Conservation (phyloP, 2,888 invertebrate species). For the Oxycera nigricornis region DNA sequence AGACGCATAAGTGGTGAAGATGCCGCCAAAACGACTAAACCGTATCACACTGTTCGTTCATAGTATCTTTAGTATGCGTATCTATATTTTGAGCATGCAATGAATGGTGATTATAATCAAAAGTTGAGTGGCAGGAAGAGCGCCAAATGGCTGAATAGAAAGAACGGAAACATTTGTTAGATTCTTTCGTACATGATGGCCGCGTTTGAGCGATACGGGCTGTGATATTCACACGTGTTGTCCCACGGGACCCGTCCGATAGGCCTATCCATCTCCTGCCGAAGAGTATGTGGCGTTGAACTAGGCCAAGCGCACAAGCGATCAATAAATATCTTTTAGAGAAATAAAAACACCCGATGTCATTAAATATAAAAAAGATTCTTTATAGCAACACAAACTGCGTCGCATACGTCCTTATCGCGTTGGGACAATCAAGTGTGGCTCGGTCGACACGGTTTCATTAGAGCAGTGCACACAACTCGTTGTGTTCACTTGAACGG, state of each 20-base stretch:
- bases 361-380: not conserved
- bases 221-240: slow-evolving; percentile 32
- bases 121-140: slow-evolving; percentile 9
- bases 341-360: slow-evolving; percentile 10
- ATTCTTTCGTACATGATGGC: not conserved
- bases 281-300: not conserved
- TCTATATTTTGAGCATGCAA: not conserved
- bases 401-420: not conserved
- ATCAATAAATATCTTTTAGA: slow-evolving; percentile 27
- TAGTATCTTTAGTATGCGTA: no score
- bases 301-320: not conserved
- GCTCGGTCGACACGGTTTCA: not conserved
- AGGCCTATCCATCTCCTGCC: slow-evolving; percentile 1
- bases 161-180: slow-evolving; percentile 31
- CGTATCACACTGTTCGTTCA: no score
- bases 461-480: not conserved
- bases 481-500: not conserved
- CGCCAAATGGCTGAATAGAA: slow-evolving; percentile 15
- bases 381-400: not conserved
- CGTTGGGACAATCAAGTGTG: slow-evolving; percentile 2
- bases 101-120: slow-evolving; percentile 20
- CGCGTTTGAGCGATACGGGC: not conserved
- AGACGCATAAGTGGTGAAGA: not conserved
- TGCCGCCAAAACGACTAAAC: not conserved
- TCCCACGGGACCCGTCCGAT: slow-evolving; percentile 25